Conservation (phyloP, 1,140 invertebrate species). For the Hycleus phaleratus region DNA sequence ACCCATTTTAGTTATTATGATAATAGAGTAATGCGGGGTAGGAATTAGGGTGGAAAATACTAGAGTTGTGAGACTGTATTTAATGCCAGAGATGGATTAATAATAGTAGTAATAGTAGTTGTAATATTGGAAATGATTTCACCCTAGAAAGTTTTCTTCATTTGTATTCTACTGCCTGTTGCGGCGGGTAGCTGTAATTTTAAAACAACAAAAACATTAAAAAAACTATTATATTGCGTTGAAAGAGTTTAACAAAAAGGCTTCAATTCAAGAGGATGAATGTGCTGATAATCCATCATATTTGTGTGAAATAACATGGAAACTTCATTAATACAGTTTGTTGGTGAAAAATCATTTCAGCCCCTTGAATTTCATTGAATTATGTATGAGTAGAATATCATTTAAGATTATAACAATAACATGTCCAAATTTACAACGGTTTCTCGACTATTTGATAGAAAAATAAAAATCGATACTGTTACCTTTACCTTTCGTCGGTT, state of each 20-base stretch:
- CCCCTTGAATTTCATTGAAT: background rate
- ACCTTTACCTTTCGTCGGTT: constrained; percentile 49
- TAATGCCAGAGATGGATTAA: constrained; percentile 15
- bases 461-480: constrained; percentile 30
- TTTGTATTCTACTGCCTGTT: constrained; percentile 27
- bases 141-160: constrained; percentile 17
- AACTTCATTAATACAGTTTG: background rate
- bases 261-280: too few species aligned
- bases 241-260: background rate
- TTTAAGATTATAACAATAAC: background rate
- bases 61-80: background rate
- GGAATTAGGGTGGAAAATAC: background rate
- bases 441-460: constrained; percentile 14
- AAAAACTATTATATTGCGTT: background rate
- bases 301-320: background rate
- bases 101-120: too few species aligned
- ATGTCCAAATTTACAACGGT: background rate
- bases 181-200: constrained; percentile 29
- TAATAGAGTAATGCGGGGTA: background rate
- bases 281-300: too few species aligned
- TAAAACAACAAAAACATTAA: background rate
- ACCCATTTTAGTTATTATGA: background rate
- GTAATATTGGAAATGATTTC: constrained; percentile 23
- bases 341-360: background rate
- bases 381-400: constrained; percentile 3